Evolutionary conservation across 2,888 invertebrate species (phyloP), one percentile per base, ranked within the genome.

Genomic region (Hydriomena furcata): DNA sequence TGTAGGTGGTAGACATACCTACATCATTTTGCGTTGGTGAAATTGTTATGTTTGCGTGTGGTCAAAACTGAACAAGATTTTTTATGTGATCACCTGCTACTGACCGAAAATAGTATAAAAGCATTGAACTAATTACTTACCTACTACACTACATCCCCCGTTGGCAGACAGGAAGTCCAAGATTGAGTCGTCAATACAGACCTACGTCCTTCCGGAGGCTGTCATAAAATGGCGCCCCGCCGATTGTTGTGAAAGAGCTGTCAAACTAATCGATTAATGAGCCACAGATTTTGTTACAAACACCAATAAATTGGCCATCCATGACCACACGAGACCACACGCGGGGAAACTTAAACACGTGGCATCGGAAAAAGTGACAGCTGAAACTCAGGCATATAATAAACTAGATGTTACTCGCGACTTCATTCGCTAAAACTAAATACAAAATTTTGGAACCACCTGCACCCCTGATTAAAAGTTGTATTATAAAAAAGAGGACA

Each of bases 161-260:
- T 52, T 48, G 49, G 60, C 61, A 65, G 60, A 65, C 68, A 73
- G 83, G 84, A 84, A 82, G 71, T 71, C 57, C 68, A 65, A 70
- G 75, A 89, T 88, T 75, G 82, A 89, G 83, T 70, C 75, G 76
- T 83, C 85, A 82, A 75, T 78, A 71, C n/a, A n/a, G n/a, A n/a
- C n/a, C n/a, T n/a, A n/a, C 76, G 60, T 61, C 73, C 70, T 80
- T 89, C 89, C 88, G 87, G 78, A 55, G 49, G 55, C 49, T 49
- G 61, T 64, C 63, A 66, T 62, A 71, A 72, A 73, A 73, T 69
- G 71, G 77, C 76, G 64, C 68, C 88, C 89, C 73, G 82, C 82
- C 75, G 89, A 64, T 84, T 87, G 85, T 88, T 88, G 81, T 87
- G 87, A 85, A 86, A 72, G 78, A 81, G 72, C 78, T 80, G 88